Conservation (phyloP, 2,113 vertebrate species). For the Garra rufa region DNA sequence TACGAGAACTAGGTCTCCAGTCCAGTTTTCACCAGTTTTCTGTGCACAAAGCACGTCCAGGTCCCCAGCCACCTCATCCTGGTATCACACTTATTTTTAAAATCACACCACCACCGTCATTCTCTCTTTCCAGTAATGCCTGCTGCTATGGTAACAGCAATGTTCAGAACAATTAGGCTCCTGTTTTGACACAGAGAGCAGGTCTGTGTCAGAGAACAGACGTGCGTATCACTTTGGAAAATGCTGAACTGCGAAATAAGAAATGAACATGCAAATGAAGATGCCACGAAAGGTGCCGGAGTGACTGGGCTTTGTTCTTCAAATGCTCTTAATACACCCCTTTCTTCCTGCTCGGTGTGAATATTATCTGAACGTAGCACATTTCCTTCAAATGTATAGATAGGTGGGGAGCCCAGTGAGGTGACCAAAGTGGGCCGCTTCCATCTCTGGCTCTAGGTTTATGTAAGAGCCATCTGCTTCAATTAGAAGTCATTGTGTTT, state of each 20-base stretch:
- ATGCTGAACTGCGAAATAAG: slow-evolving; percentile 8
- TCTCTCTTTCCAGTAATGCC: slow-evolving; percentile 47
- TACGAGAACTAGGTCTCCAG: neutral
- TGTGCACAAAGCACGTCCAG: slow-evolving; percentile 48
- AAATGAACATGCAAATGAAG: slow-evolving; percentile 25
- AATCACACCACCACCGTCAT: slow-evolving; percentile 44
- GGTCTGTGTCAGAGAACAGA: slow-evolving; percentile 44
- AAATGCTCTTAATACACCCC: neutral
- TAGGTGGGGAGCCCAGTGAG: slow-evolving; percentile 36
- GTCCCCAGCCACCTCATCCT: slow-evolving; percentile 35
- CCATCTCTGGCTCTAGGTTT: slow-evolving; percentile 37
- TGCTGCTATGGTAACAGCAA: slow-evolving; percentile 60
- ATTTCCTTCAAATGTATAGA: slow-evolving; percentile 35
- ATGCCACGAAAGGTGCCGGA: slow-evolving; percentile 25
- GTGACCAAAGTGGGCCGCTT: slow-evolving; percentile 47
- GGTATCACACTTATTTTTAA: slow-evolving; percentile 55
- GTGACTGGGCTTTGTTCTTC: slow-evolving; percentile 43
- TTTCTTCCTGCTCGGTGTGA: slow-evolving; percentile 12
- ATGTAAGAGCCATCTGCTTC: slow-evolving; percentile 56
- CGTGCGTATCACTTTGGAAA: slow-evolving; percentile 42
- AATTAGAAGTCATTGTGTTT: slow-evolving; percentile 54
- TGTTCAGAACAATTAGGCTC: slow-evolving; percentile 55
- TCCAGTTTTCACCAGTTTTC: slow-evolving; percentile 38
- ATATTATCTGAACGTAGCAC: slow-evolving; percentile 44
- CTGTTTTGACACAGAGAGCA: slow-evolving; percentile 52